These are phyloP conservation scores for Catocala nupta DNA, from an alignment of 2,888 invertebrate genomes.

Conservation along the genomic window DNA sequence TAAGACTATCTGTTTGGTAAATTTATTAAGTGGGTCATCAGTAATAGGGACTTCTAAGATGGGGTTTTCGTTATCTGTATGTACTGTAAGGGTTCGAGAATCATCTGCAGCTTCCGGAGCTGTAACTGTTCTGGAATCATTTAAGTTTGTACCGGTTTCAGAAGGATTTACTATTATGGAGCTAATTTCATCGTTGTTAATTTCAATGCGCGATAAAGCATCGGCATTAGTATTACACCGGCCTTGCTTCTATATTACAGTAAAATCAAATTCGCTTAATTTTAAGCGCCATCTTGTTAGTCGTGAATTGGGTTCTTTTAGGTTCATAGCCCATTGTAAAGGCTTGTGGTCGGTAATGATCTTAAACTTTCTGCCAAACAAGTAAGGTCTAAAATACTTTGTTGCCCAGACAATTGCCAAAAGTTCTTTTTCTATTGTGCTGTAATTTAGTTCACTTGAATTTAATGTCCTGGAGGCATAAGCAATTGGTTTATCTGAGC, in stretches of 20 bases:
- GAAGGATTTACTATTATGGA: conserved; percentile 6
- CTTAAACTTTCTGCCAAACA: conserved; percentile 5
- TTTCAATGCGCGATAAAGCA: conserved; percentile 9
- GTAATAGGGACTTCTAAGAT: conserved; percentile 17
- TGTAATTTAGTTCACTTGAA: conserved; percentile 28
- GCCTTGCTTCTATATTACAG: conserved; percentile 12
- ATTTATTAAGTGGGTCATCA: conserved; percentile 21
- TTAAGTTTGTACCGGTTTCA: not conserved
- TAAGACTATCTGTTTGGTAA: conserved; percentile 6
- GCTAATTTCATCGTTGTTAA: conserved; percentile 13
- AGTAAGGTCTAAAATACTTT: conserved; percentile 8
- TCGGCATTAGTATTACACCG: not conserved
- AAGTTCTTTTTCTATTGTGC: conserved; percentile 25
- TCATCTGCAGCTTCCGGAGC: not conserved
- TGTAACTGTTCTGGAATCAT: not conserved
- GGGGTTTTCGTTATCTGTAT: conserved; percentile 11
- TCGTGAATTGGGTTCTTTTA: conserved; percentile 26
- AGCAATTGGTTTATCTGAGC: conserved; percentile 27
- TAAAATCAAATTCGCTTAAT: conserved; percentile 9
- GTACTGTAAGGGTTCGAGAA: conserved; percentile 1
- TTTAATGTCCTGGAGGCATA: conserved; percentile 31
- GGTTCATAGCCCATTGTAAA: conserved; percentile 28
- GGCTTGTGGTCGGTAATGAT: conserved; percentile 28
- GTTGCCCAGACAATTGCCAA: conserved; percentile 25
- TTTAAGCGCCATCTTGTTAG: conserved; percentile 20